Evolutionary conservation across 1,140 invertebrate species (phyloP).

Genomic region (Aphidius ervi): DNA sequence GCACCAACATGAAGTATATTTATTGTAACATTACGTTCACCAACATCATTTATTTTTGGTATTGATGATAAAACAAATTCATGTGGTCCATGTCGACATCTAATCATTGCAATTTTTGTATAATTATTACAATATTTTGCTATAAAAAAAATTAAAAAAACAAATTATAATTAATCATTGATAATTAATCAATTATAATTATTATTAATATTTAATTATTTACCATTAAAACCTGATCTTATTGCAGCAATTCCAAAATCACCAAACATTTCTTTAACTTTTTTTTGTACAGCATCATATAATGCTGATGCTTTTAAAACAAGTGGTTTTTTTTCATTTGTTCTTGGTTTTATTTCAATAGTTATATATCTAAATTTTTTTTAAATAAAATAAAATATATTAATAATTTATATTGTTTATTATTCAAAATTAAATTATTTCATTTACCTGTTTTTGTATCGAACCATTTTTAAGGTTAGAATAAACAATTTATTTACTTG

Average conservation of each 20-base stretch:
- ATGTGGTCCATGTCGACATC: slow-evolving; percentile 69
- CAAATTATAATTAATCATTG: slow-evolving; percentile 4
- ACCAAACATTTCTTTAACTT: slow-evolving; percentile 67
- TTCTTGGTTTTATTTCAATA: no score
- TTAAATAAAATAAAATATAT: no score
- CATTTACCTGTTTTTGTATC: slow-evolving; percentile 64
- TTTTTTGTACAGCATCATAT: slow-evolving; percentile 57
- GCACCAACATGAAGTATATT: slow-evolving; percentile 69
- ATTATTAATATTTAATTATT: slow-evolving; percentile 13
- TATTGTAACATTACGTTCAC: slow-evolving; percentile 57
- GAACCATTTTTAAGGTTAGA: slow-evolving; percentile 56
- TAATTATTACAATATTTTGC: slow-evolving; percentile 74
- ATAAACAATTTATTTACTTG: not conserved
- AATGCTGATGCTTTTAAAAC: slow-evolving; percentile 41
- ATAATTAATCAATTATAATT: slow-evolving; percentile 1
- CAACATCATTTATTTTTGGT: slow-evolving; percentile 63
- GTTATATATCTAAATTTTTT: no score
- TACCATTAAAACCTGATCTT: slow-evolving; percentile 61
- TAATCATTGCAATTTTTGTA: slow-evolving; percentile 68
- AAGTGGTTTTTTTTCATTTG: no score
- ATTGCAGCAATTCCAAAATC: slow-evolving; percentile 67
- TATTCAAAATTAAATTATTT: slow-evolving; percentile 17
- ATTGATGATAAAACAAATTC: slow-evolving; percentile 63
- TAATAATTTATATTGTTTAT: not conserved
- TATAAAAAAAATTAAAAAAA: slow-evolving; percentile 13